Percentiles rank a stretch among this genome's conserved stretches.
These are phyloP conservation scores for Deroplatys truncata DNA, from an alignment of 2,888 invertebrate genomes.

Conservation along the genomic window DNA sequence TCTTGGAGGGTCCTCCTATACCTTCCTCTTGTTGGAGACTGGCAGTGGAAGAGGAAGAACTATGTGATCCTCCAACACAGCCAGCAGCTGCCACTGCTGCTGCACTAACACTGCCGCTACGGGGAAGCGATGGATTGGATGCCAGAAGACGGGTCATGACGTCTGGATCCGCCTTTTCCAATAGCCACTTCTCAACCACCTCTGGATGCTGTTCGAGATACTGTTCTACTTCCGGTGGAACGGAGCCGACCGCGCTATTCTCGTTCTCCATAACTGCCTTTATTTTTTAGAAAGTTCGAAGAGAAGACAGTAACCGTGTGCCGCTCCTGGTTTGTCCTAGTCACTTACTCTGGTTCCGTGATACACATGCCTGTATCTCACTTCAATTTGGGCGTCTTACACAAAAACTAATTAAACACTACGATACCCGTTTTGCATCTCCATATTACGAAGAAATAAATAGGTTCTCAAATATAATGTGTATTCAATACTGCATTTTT, in stretches of 20 bases:
- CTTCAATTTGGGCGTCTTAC: neutral
- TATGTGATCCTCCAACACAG: neutral
- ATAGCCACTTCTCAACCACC: constrained; percentile 64
- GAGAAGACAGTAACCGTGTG: neutral
- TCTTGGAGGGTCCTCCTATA: neutral
- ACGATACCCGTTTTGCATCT: neutral
- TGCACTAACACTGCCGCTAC: neutral
- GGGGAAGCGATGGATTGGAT: neutral
- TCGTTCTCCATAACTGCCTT: neutral
- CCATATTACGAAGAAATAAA: neutral
- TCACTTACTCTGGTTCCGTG: neutral
- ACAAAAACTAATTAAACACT: neutral
- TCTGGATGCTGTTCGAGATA: constrained; percentile 17
- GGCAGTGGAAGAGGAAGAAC: constrained; percentile 17
- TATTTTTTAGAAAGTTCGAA: too few species aligned
- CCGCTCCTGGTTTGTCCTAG: neutral
- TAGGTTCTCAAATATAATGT: too few species aligned
- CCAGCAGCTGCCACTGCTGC: neutral
- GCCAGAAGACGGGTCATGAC: constrained; percentile 58
- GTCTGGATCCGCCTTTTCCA: constrained; percentile 67
- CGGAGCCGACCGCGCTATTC: neutral
- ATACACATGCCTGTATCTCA: neutral
- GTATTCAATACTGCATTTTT: too few species aligned
- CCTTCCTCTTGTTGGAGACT: constrained; percentile 21
- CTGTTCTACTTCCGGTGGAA: neutral